Evolutionary conservation across 2,797 vertebrate genomes (phyloP).

Genomic region (Tachyglossus aculeatus): DNA sequence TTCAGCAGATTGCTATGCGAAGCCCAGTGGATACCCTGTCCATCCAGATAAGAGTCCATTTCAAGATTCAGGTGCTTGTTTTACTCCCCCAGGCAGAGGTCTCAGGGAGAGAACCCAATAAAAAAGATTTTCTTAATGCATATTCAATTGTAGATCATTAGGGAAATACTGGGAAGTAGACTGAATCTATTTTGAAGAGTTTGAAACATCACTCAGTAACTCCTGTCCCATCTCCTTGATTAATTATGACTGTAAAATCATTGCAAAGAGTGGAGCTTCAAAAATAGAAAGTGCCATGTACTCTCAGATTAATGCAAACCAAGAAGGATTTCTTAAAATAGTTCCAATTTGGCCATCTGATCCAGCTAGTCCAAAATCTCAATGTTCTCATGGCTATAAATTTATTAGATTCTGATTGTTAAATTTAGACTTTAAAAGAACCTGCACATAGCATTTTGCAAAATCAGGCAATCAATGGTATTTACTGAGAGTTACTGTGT

Average conservation of each 20-base stretch:
- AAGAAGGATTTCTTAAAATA: background rate
- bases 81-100: too few species aligned
- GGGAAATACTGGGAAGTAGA: background rate
- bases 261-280: background rate
- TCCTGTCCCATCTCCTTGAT: background rate
- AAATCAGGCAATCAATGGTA: background rate
- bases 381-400: background rate
- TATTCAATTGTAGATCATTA: background rate
- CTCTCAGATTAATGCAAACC: background rate
- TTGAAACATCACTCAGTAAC: background rate
- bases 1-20: too few species aligned
- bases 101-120: background rate
- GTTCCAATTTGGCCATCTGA: background rate
- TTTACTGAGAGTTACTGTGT: too few species aligned
- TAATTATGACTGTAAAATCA: background rate
- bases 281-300: background rate
- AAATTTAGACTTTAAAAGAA: background rate
- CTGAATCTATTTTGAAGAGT: background rate
- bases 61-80: too few species aligned
- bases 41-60: too few species aligned
- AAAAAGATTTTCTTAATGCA: background rate
- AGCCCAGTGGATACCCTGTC: too few species aligned
- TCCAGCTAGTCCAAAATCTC: background rate
- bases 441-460: background rate
- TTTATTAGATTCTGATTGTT: background rate